Evolutionary conservation across 2,888 invertebrate genomes (phyloP), one percentile per base, ranked within the genome.

Genomic region (Pseudococcus jackbeardsleyi): DNA sequence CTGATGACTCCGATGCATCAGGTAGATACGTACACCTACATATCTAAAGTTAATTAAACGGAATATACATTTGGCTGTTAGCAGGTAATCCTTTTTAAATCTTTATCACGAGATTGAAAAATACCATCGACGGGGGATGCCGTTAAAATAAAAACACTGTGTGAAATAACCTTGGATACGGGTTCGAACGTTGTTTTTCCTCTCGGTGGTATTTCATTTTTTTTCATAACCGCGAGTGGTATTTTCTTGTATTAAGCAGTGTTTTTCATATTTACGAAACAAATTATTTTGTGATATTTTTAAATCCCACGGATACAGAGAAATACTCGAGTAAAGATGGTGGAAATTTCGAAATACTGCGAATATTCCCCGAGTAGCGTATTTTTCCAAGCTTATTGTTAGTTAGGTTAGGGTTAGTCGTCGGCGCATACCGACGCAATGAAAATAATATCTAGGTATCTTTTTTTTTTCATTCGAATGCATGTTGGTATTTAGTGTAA

Each of bases 1-100:
- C 93, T 98, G 89, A 97, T 97, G 1, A 97, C 97, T 92, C 97
- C 97, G 22, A 98, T 98, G 97, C 96, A 97, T 92, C 97, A 97
- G 95, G 96, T 96, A 92, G 90, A 89, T 54, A 22, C n/a, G 22
- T 64, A 64, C 12, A 64, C 22, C 64, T 64, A 64, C 6, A 9
- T 22, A 11, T 64, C 22, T 64, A 64, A 64, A 64, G 22, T 64
- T 64, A 64, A 64, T 64, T 64, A 64, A 64, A 64, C 22, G 22
- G 22, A 64, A 64, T 22, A 64, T 22, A 22, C 64, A 22, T 64
- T 64, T 19, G 11, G 64, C 22, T 64, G 64, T 64, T 64, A 64
- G 64, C 22, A 22, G 72, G 72, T 72, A 72, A 72, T 72, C 72
- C 72, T 72, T 72, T 72, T 72, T 72, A 72, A 72, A 72, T 33